Conservation (phyloP, 1,140 invertebrate species). For the Helicoverpa zea region DNA sequence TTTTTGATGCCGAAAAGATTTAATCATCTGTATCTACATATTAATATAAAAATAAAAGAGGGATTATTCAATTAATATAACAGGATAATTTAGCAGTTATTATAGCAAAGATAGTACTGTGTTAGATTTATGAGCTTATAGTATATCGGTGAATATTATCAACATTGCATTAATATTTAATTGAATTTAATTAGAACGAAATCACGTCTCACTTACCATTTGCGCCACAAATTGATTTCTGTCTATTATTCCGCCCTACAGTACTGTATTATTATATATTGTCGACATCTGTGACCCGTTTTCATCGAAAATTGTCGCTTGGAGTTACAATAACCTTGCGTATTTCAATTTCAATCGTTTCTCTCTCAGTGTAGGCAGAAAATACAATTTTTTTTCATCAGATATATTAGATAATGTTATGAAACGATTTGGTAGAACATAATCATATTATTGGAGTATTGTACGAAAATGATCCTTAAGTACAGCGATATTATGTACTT, state of each 20-base stretch:
- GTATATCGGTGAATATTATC: no score
- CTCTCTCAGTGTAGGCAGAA: slow-evolving; percentile 18
- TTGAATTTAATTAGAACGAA: background rate
- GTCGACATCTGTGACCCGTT: slow-evolving; percentile 65
- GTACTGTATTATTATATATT: slow-evolving; percentile 71
- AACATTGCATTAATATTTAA: no score
- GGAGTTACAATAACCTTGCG: slow-evolving; percentile 53
- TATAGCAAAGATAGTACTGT: no score
- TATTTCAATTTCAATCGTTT: slow-evolving; percentile 55
- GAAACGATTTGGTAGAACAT: slow-evolving; percentile 32
- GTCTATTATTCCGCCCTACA: slow-evolving; percentile 63
- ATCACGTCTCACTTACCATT: slow-evolving; percentile 35
- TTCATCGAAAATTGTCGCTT: slow-evolving; percentile 65
- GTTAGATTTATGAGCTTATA: no score
- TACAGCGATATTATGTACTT: slow-evolving; percentile 1
- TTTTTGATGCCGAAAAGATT: no score
- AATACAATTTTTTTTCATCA: slow-evolving; percentile 52
- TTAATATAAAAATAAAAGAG: no score
- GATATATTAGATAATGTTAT: slow-evolving; percentile 44
- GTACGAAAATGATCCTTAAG: slow-evolving; percentile 3
- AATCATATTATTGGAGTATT: slow-evolving; percentile 34
- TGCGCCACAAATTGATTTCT: slow-evolving; percentile 49
- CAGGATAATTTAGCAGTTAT: no score
- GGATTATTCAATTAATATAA: no score
- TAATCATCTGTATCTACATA: no score